A percentile compares a stretch with the other conserved stretches of the same genome.
Evolutionary conservation across 2,888 invertebrate species (phyloP).

Genomic region (Heliconius sara): DNA sequence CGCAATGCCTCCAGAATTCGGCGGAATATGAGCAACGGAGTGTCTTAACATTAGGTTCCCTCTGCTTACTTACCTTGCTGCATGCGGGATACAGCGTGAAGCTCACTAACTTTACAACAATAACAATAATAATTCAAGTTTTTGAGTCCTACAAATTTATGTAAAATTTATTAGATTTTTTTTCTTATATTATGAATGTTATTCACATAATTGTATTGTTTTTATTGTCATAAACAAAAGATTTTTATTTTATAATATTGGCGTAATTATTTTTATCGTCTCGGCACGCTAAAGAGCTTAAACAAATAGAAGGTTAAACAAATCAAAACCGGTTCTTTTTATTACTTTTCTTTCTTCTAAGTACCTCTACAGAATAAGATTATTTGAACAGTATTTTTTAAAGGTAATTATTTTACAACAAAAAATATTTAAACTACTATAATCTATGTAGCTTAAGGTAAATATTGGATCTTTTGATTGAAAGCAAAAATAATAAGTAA

Average conservation of each 20-base stretch:
- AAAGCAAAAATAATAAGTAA: neutral
- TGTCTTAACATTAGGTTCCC: no score
- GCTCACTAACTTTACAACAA: no score
- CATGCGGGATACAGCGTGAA: no score
- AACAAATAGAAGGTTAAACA: neutral
- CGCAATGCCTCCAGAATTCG: no score
- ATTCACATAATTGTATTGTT: neutral
- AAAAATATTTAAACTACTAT: neutral
- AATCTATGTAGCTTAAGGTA: neutral
- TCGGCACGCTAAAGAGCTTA: neutral
- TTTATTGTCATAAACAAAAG: neutral
- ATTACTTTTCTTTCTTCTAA: neutral
- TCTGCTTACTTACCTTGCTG: no score
- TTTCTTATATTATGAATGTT: neutral
- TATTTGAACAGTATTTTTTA: neutral
- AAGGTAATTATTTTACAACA: neutral
- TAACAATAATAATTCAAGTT: no score
- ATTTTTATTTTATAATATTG: neutral
- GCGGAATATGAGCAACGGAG: no score
- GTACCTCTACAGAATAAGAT: neutral
- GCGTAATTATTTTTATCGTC: neutral
- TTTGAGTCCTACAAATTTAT: neutral
- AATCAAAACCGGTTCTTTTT: neutral
- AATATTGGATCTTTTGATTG: neutral
- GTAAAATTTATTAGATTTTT: neutral